phyloP scores from a whole-genome alignment of 2,113 vertebrate species.

The Ochotona princeps region DNA sequence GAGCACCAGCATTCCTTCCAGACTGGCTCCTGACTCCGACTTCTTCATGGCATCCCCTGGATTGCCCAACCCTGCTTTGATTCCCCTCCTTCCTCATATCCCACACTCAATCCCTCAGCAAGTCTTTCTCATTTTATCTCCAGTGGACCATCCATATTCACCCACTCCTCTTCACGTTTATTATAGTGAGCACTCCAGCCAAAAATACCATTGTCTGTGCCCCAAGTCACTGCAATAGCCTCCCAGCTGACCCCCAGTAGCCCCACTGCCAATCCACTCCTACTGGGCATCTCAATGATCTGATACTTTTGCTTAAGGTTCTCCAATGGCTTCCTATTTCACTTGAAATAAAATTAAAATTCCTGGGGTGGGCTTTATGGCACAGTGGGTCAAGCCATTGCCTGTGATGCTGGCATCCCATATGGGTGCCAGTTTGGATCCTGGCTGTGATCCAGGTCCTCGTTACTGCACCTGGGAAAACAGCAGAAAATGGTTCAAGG shows the following conservation, averaged over 20 bases:
- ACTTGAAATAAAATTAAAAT: slow-evolving; percentile 23
- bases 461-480: too few species aligned
- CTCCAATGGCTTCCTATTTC: not conserved
- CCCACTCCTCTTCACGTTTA: not conserved
- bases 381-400: too few species aligned
- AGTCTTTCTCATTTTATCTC: slow-evolving; percentile 16
- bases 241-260: not conserved
- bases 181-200: not conserved
- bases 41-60: not conserved
- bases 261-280: not conserved
- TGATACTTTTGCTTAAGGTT: not conserved
- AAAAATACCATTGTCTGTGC: not conserved
- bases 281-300: not conserved
- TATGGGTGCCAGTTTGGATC: too few species aligned
- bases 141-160: not conserved
- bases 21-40: not conserved
- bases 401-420: too few species aligned
- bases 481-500: too few species aligned
- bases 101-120: not conserved
- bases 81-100: not conserved
- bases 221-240: not conserved
- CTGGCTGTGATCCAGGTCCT: too few species aligned
- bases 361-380: not conserved
- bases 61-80: not conserved
- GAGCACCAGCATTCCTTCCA: not conserved